Conservation (phyloP, 1,140 invertebrate species). For the Doryteuthis pealeii region DNA sequence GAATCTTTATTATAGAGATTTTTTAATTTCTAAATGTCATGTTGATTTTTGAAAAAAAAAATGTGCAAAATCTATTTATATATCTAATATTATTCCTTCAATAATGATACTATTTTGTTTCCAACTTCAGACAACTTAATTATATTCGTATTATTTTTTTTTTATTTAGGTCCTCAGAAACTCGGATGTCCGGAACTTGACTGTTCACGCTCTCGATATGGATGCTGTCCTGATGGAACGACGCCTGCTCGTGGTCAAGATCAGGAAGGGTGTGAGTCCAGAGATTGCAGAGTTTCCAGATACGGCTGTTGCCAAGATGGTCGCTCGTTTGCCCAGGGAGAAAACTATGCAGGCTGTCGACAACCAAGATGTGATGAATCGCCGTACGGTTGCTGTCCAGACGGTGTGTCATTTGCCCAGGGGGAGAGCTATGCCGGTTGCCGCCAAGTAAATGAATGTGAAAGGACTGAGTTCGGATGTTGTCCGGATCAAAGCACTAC, state of each 20-base stretch:
- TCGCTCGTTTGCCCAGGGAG: slow-evolving; percentile 4
- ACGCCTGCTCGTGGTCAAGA: slow-evolving; percentile 68
- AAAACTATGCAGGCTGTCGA: slow-evolving; percentile 13
- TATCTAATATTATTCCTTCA: no score
- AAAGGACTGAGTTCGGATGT: slow-evolving; percentile 29
- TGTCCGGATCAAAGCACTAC: slow-evolving; percentile 21
- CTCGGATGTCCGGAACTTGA: slow-evolving; percentile 34
- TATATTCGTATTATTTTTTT: no score
- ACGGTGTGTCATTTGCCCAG: neutral
- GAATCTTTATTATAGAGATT: no score
- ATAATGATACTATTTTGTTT: no score
- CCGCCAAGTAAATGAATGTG: neutral
- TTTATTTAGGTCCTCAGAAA: slow-evolving; percentile 24
- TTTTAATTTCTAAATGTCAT: no score
- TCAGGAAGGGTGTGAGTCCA: neutral
- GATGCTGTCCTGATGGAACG: slow-evolving; percentile 61
- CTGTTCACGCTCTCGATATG: neutral
- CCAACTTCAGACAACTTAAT: no score
- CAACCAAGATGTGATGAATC: neutral
- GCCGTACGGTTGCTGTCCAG: neutral
- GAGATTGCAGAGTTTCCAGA: neutral
- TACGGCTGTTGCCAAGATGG: slow-evolving; percentile 24
- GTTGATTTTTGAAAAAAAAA: no score
- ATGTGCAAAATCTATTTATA: no score
- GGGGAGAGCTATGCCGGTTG: neutral